Base-by-base conservation (phyloP, 2,797 vertebrate species). In the Lophius americanus region DNA sequence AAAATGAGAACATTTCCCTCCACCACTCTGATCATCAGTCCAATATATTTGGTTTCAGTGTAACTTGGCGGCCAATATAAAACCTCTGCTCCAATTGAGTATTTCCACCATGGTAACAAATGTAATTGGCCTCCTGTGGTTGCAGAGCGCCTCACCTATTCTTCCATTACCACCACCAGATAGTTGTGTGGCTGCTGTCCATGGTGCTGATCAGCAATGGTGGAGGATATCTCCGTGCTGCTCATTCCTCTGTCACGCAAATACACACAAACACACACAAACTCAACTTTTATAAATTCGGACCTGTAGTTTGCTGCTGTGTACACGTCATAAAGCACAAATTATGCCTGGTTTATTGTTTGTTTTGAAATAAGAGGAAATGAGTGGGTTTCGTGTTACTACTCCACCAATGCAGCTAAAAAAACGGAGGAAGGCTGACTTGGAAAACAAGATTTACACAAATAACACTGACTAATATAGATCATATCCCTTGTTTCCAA, bases 111-210 rank as follows among this genome's bases (percentile, higher is more conserved):
- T 60, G 68, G 58, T 78, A 81, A 86, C 77, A 82, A 83, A 64
- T 76, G 62, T 90, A 91, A 88, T 89, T 86, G 87, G 88, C 83
- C 87, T 89, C 88, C 75, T 58, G 79, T 65, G 86, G 79, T 60
- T 84, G 56, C 9, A 47, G 68, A 81, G 70, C 69, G 50, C 77
- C 55, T 84, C 41, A 73, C 66, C 68, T 72, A 57, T 82, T 86
- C 82, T 84, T 88, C 87, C 84, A 87, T 90, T 82, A 84, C 80
- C 86, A 78, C 67, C 80, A 33, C 53, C 78, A 70, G 75, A 67
- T 79, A 78, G 62, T 68, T 72, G 78, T 57, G 60, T 69, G 84
- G 79, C 79, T 75, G 79, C 82, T 73, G 81, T 91, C 90, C 88
- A 69, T 83, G 86, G 83, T 88, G 81, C 78, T 88, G 77, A 89